Evolutionary conservation across 2,797 vertebrate species (phyloP).

Genomic region (Avahi laniger): DNA sequence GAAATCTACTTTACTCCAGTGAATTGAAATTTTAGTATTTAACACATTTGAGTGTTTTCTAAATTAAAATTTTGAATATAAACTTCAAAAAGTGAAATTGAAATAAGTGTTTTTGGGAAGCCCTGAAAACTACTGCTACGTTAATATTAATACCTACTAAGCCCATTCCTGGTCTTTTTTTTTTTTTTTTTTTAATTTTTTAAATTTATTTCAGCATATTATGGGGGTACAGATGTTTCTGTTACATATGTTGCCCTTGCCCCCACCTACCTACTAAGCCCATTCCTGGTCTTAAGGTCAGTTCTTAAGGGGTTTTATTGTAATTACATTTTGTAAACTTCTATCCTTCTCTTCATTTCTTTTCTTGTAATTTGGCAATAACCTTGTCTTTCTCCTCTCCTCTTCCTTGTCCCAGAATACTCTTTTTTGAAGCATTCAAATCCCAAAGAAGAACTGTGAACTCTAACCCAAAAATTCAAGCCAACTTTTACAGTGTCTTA

Average conservation of each 20-base stretch:
- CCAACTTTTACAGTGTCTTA: neutral
- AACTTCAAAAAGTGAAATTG: slow-evolving; percentile 25
- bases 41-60: neutral
- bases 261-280: neutral
- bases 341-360: neutral
- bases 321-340: neutral
- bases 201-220: too few relatives aligned
- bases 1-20: neutral
- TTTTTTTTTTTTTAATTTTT: too few relatives aligned
- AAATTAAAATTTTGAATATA: slow-evolving; percentile 11
- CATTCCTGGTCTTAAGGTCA: neutral
- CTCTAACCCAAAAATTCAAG: neutral
- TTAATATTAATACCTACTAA: neutral
- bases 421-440: neutral
- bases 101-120: slow-evolving; percentile 11
- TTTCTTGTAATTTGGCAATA: neutral
- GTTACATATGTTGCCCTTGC: too few relatives aligned
- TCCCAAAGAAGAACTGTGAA: neutral
- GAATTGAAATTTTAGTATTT: neutral
- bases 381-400: neutral
- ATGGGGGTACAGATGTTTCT: too few relatives aligned
- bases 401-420: neutral
- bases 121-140: neutral
- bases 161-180: too few relatives aligned
- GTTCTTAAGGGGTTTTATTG: neutral